Evolutionary conservation across 2,113 vertebrate genomes (phyloP), one percentile per base, ranked within the genome.

Genomic region (Oryzias javanicus): DNA sequence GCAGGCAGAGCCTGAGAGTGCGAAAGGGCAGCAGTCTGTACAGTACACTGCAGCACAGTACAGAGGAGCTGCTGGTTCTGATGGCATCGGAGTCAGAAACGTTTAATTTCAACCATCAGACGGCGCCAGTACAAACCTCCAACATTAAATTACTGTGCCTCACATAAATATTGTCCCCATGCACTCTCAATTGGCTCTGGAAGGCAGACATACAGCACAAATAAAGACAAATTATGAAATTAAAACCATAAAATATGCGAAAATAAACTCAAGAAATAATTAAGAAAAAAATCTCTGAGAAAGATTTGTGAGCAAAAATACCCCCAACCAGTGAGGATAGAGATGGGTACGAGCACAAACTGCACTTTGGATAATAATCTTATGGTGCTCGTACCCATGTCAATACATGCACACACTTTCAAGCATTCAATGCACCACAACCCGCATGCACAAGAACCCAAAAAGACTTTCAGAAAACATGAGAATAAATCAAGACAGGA

Each of bases 131-230:
- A 99, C 97, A 92, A 98, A 99, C 97, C 97, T 98, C 97, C 95
- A 99, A 97, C 97, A 99, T 99, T 98, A 99, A 96, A 98, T 99
- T 99, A 96, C 97, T 98, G 96, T 98, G 97, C 94, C 97, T 98
- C 95, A 99, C 95, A 98, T 99, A 99, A 93, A 99, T 98, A 97
- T 96, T 98, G 92, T 97, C 96, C 92, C 94, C 96, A 89, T 95
- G 90, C 96, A 97, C 91, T 96, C 94, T 98, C 94, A 95, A 88
- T 92, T 92, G 95, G 89, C 92, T 97, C 97, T 99, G 92, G 93
- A 92, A 86, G 80, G 86, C 75, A 88, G 81, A 86, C 74, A 86
- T 68, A 87, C 72, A 77, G 72, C 74, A 80, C 61, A 79, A 59
- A 79, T 64, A 60, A 5, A 72, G 54, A 42, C 70, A 54, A 78